Base-by-base conservation (phyloP, 2,888 invertebrate species). In the Hydroisotoma schaefferi region DNA sequence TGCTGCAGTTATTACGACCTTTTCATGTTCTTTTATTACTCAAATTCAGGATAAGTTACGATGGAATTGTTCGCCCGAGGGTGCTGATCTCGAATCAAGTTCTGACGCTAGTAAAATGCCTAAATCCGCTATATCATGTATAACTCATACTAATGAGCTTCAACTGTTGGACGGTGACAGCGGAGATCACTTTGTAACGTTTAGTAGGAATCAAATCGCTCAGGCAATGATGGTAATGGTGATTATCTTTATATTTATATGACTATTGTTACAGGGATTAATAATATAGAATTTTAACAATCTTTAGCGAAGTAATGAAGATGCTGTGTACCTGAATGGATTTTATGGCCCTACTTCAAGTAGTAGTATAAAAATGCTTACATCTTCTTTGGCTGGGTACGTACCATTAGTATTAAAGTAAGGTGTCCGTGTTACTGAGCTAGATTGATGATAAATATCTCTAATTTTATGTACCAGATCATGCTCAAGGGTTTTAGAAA, bases 71-170 rank as follows among this genome's bases (percentile, higher is more conserved):
- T 40, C 40, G 15, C 5, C 20, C 40, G 40, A 40, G n/a, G n/a
- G 8, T 15, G 15, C 40, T 8, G n/a, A n/a, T n/a, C n/a, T n/a
- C n/a, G n/a, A 18, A 15, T 40, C 40, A 18, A 8, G n/a, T 20
- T 40, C 38, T 10, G 27, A 61, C 73, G 40, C 18, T 8, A 26
- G 20, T 18, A 10, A 3, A 18, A 18, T 49, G 27, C 49, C 49
- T 6, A 18, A 12, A 6, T 49, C 49, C 12, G 22, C 25, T 4
- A 22, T 86, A 6, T 83, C 85, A 25, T 87, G 87, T 73, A 79
- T 86, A 37, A 87, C 88, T 0, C 85, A 88, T 74, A 85, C 84
- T 15, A 83, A 84, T 71, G 86, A 87, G 65, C 75, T 90, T 38
- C 84, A 84, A 72, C 74, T 88, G 22, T 91, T 88, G 84, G 80